Percentiles rank a stretch among this genome's conserved stretches.
phyloP scores from a whole-genome alignment of 2,797 vertebrate species.

The Lagocephalus sceleratus region DNA sequence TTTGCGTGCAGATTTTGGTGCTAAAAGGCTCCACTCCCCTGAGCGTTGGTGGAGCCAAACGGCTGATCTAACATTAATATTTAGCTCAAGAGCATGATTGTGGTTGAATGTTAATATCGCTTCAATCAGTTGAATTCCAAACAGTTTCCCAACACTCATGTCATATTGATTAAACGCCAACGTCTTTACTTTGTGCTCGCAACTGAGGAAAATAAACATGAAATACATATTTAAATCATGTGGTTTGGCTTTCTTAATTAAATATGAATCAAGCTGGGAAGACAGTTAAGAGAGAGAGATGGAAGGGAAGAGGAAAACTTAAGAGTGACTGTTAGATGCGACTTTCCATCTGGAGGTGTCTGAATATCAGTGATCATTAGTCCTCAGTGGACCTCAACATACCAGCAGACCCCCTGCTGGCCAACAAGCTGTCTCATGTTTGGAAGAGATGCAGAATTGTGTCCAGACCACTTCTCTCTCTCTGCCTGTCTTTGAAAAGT shows the following conservation, averaged over 20 bases:
- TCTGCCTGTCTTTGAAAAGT: conserved; percentile 5
- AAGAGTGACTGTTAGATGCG: conserved; percentile 31
- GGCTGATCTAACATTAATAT: conserved; percentile 1
- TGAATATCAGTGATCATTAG: conserved; percentile 45
- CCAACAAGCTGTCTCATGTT: conserved; percentile 27
- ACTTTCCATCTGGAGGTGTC: conserved; percentile 57
- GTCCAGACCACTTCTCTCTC: conserved; percentile 5
- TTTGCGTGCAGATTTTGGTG: no score
- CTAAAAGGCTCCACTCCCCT: not conserved
- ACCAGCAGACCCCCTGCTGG: conserved; percentile 46
- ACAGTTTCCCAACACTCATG: not conserved
- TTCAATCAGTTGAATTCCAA: not conserved
- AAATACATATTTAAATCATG: no score
- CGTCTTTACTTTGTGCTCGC: not conserved
- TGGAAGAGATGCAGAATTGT: conserved; percentile 11
- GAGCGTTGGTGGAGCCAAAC: not conserved
- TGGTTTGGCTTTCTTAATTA: not conserved
- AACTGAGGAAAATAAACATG: not conserved
- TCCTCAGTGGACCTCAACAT: conserved; percentile 34
- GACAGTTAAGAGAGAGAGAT: conserved; percentile 14
- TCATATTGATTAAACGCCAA: not conserved
- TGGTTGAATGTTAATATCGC: not conserved
- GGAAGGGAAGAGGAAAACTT: conserved; percentile 19
- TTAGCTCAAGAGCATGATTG: not conserved
- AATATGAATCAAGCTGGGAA: not conserved